Conservation (phyloP, 2,888 invertebrate species). For the Carpatolechia fugitivella region DNA sequence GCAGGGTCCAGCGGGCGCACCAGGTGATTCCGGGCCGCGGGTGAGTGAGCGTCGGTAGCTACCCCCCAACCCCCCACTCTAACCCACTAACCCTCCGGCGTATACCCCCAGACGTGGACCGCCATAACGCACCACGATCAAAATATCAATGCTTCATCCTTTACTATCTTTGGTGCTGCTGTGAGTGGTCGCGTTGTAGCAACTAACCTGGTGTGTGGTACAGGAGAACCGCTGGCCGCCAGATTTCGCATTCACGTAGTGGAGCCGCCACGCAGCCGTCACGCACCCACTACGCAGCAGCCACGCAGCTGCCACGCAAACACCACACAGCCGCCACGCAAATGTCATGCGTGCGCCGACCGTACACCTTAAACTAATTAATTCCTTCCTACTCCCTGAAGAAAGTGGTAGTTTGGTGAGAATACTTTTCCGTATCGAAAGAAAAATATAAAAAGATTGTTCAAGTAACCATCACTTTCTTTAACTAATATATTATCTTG, state of each 20-base stretch:
- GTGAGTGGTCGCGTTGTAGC: not conserved
- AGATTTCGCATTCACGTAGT: slow-evolving; percentile 72
- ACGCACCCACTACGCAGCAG: not conserved
- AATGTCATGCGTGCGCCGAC: no score
- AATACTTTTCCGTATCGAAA: no score
- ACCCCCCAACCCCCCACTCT: not conserved
- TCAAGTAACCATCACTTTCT: no score
- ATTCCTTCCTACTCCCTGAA: no score
- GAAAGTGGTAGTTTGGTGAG: no score
- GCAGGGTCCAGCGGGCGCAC: slow-evolving; percentile 85
- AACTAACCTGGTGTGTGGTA: slow-evolving; percentile 38
- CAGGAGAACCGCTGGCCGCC: slow-evolving; percentile 74
- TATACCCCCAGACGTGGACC: not conserved
- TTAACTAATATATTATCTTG: no score
- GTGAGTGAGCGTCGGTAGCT: slow-evolving; percentile 78
- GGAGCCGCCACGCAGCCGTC: slow-evolving; percentile 17
- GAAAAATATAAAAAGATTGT: no score
- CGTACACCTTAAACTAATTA: no score
- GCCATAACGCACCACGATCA: not conserved
- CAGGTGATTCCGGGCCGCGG: slow-evolving; percentile 87
- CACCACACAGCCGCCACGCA: slow-evolving; percentile 6
- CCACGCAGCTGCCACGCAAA: not conserved
- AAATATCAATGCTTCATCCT: not conserved
- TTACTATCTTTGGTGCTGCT: not conserved
- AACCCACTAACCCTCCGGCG: not conserved